Evolutionary conservation across 2,888 invertebrate genomes (phyloP).

Genomic region (Agriopis leucophaearia): DNA sequence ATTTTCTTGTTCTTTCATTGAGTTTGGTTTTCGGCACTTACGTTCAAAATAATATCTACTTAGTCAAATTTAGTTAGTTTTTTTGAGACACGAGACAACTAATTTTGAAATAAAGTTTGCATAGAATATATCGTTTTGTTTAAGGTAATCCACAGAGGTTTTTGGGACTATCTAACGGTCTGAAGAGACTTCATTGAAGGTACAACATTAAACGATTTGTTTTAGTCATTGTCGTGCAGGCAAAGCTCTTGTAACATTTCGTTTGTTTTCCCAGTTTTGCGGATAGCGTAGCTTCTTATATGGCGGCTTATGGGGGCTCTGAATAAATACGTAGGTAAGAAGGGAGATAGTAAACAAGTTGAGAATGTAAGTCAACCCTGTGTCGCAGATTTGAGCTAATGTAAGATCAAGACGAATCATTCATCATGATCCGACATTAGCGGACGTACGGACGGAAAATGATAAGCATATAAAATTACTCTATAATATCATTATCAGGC

Average conservation of each 20-base stretch:
- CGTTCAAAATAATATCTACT: too few species aligned
- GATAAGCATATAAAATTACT: background rate
- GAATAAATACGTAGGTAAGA: constrained; percentile 35
- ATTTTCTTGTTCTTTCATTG: too few species aligned
- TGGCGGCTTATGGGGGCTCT: constrained; percentile 38
- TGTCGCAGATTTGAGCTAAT: constrained; percentile 23
- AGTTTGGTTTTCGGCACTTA: too few species aligned
- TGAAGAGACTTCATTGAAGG: background rate
- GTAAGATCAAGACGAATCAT: constrained; percentile 12
- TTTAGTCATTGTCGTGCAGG: constrained; percentile 22
- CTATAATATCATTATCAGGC: background rate
- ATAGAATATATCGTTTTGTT: too few species aligned
- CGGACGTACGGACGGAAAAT: background rate
- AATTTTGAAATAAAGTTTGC: too few species aligned
- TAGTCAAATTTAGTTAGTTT: too few species aligned
- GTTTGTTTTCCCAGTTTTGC: constrained; percentile 62
- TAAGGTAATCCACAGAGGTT: too few species aligned
- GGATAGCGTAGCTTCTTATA: constrained; percentile 48
- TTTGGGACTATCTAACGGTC: too few species aligned
- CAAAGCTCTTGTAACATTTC: constrained; percentile 50
- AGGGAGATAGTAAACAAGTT: constrained; percentile 35
- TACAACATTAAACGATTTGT: constrained; percentile 22
- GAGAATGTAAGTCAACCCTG: constrained; percentile 27
- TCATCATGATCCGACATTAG: too few species aligned
- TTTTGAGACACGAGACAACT: too few species aligned